Percentiles rank a stretch among this genome's conserved stretches.
Conservation (phyloP, 2,888 invertebrate genomes). For the Hypomecis punctinalis region DNA sequence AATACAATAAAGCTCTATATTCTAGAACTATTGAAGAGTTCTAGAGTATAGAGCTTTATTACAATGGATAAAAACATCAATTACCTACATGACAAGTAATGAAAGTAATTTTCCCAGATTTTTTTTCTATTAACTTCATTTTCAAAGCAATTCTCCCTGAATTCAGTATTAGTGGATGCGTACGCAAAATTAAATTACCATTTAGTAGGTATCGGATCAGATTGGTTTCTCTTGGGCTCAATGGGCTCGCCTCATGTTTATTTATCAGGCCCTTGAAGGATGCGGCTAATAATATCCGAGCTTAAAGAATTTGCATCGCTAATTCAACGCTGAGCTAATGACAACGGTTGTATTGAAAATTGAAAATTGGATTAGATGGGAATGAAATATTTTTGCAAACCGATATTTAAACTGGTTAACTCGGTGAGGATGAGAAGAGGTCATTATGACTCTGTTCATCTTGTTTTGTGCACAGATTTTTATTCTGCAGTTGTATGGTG, state of each 20-base stretch:
- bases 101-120: too few species aligned
- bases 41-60: too few species aligned
- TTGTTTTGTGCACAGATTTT: too few species aligned
- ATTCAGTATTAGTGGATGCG: slow-evolving; percentile 45
- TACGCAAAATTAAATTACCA: slow-evolving; percentile 71
- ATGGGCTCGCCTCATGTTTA: slow-evolving; percentile 72
- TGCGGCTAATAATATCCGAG: slow-evolving; percentile 67
- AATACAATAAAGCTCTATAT: too few species aligned
- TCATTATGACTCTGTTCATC: too few species aligned
- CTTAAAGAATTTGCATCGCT: slow-evolving; percentile 73
- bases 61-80: too few species aligned
- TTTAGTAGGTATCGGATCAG: slow-evolving; percentile 72
- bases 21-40: too few species aligned
- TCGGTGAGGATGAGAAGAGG: too few species aligned
- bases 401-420: not conserved
- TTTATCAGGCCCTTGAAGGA: slow-evolving; percentile 76
- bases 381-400: not conserved
- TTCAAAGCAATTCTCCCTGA: not conserved
- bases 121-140: too few species aligned
- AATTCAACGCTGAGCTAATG: slow-evolving; percentile 57
- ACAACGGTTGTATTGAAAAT: slow-evolving; percentile 38
- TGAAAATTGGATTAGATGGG: slow-evolving; percentile 8
- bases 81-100: too few species aligned
- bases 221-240: slow-evolving; percentile 64
- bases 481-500: too few species aligned